These are phyloP conservation scores for Hippocampus zosterae DNA, from an alignment of 2,113 vertebrate genomes.

Conservation along the genomic window DNA sequence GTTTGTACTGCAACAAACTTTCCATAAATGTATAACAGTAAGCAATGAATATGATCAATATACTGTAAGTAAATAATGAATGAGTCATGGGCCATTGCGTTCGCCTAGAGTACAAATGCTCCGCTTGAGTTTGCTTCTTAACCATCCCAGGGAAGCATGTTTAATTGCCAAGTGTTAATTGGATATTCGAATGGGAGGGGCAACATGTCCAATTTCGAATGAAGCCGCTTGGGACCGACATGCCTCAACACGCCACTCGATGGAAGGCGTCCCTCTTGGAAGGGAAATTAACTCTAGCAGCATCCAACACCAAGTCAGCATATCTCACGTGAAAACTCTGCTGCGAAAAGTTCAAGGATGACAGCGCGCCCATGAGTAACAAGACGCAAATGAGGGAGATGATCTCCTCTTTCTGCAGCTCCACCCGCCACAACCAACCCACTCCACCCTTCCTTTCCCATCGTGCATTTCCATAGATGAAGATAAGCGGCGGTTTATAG, in stretches of 20 bases:
- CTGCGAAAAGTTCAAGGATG: slow-evolving; percentile 14
- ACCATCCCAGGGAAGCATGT: slow-evolving; percentile 49
- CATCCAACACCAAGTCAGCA: slow-evolving; percentile 23
- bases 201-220: slow-evolving; percentile 44
- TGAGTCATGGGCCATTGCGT: no score
- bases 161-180: slow-evolving; percentile 75
- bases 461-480: slow-evolving; percentile 32
- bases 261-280: slow-evolving; percentile 32
- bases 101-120: slow-evolving; percentile 33
- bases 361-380: slow-evolving; percentile 21
- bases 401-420: slow-evolving; percentile 32
- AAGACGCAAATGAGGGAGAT: slow-evolving; percentile 34
- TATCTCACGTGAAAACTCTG: background rate
- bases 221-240: slow-evolving; percentile 57
- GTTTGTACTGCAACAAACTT: background rate
- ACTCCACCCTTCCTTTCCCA: background rate
- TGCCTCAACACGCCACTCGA: slow-evolving; percentile 60
- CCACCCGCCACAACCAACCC: background rate
- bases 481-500: slow-evolving; percentile 41
- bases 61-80: background rate
- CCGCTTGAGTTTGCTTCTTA: slow-evolving; percentile 56
- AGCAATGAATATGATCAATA: background rate
- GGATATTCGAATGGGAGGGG: slow-evolving; percentile 57
- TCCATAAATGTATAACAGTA: background rate
- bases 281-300: slow-evolving; percentile 23